Conservation (phyloP, 2,888 invertebrate species). For the Candidula unifasciata region DNA sequence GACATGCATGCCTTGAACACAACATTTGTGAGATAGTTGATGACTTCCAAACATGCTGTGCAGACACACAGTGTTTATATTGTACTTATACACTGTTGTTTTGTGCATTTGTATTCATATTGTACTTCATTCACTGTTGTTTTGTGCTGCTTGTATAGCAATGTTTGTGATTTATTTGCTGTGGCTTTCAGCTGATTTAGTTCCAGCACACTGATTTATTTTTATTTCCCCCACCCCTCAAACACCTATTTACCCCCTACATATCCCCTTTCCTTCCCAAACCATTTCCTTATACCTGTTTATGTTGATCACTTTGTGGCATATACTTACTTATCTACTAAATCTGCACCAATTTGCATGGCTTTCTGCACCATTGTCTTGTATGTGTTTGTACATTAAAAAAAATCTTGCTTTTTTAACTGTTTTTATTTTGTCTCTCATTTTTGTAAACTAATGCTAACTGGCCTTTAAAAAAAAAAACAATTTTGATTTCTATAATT, state of each 20-base stretch:
- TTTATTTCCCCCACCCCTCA: constrained; percentile 44
- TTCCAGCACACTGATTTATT: constrained; percentile 50
- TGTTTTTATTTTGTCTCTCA: neutral
- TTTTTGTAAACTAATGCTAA: neutral
- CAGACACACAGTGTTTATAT: too few relatives aligned
- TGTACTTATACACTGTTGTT: too few relatives aligned
- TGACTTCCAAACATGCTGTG: too few relatives aligned
- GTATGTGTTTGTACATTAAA: neutral
- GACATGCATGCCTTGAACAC: too few relatives aligned
- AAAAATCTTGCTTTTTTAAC: neutral
- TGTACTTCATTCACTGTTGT: too few relatives aligned
- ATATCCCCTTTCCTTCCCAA: constrained; percentile 60
- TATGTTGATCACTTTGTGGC: neutral
- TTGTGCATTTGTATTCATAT: neutral
- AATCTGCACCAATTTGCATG: neutral
- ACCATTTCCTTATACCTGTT: constrained; percentile 47
- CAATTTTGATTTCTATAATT: too few relatives aligned
- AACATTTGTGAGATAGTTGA: too few relatives aligned
- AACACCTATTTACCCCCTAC: constrained; percentile 27
- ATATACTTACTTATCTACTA: neutral
- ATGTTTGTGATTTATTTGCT: neutral
- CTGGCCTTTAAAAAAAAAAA: neutral
- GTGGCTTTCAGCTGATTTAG: constrained; percentile 42
- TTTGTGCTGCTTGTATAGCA: neutral
- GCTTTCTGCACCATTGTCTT: neutral